These are phyloP conservation scores for Acestrorhynchus altus DNA, from an alignment of 2,797 vertebrate genomes.

Conservation along the genomic window DNA sequence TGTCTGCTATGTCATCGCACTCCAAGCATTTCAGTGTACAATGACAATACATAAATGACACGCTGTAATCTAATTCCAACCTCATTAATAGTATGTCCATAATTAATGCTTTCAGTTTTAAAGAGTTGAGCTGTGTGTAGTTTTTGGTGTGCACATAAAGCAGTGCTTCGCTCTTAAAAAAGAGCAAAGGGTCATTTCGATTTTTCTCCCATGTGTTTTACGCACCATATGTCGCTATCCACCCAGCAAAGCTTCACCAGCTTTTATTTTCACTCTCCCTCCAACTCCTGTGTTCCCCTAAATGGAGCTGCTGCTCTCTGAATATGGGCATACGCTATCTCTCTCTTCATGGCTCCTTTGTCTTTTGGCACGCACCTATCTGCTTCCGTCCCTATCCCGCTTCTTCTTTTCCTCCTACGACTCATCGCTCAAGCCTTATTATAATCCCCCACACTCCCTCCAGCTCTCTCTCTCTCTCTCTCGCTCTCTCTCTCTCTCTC, in stretches of 20 bases:
- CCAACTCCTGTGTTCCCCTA: conserved; percentile 1
- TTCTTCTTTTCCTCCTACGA: conserved; percentile 48
- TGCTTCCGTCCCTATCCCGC: conserved; percentile 36
- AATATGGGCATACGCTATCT: neutral
- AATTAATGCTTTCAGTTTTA: neutral
- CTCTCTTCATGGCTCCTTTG: conserved; percentile 33
- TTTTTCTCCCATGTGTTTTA: conserved; percentile 5
- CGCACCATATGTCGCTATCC: conserved; percentile 22
- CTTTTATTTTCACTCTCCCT: conserved; percentile 18
- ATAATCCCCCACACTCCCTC: conserved; percentile 13
- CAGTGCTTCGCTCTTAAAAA: neutral
- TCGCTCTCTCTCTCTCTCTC: conserved; percentile 8
- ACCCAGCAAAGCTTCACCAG: conserved; percentile 9
- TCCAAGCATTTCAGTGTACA: conserved; percentile 11
- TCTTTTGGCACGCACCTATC: conserved; percentile 32
- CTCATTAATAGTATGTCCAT: neutral
- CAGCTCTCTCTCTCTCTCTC: no score
- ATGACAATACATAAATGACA: conserved; percentile 21
- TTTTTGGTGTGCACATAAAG: neutral
- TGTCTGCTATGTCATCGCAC: conserved; percentile 25
- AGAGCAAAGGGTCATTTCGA: conserved; percentile 16
- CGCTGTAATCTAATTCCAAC: neutral
- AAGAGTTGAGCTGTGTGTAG: neutral
- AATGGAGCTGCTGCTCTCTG: conserved; percentile 20
- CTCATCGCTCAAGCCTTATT: conserved; percentile 35